Evolutionary conservation across 1,140 invertebrate species (phyloP), one percentile per base, ranked within the genome.

Genomic region (Trachymyrmex cornetzi): DNA sequence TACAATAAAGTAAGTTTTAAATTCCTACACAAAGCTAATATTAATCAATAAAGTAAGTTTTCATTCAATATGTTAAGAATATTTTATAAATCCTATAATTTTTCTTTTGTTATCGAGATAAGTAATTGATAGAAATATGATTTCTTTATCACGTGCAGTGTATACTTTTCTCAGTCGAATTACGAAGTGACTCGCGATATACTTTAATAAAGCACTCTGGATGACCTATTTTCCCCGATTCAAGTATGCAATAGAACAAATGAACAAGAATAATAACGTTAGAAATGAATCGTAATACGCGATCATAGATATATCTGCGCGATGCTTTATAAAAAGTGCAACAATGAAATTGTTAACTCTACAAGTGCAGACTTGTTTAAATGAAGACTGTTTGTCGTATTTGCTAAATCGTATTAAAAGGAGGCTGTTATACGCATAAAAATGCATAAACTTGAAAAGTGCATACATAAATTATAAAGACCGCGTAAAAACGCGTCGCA

Each of bases 171-270:
- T 57, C 57, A 66, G 75, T 89, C 48, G 24, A 85, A 90, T 85
- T 85, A 85, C 55, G 19, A 89, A 67, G 24, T 53, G 24, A 48
- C 30, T 75, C 48, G 27, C 50, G 69, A n/a, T n/a, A 82, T 48
- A 85, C 84, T 71, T 80, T 85, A 91, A 87, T 69, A 48, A 61
- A 87, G 48, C 50, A 71, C 69, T 61, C 81, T 27, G 82, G 27
- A 59, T 79, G 87, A 92, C 86, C 75, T 67, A 85, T 90, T 90
- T 90, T 59, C 84, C 64, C 48, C 27, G 59, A 64, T 72, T 89
- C 57, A 71, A 89, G 77, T 48, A 48, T 77, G 53, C 72, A 61
- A 66, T 22, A 74, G 66, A 88, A 34, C 0, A 6, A 34, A 34
- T 2, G 30, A 34, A 72, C 64, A 67, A 12, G 9, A 44, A 44